These are phyloP conservation scores for Coryphaenoides rupestris DNA, from an alignment of 2,113 vertebrate species.

Conservation along the genomic window DNA sequence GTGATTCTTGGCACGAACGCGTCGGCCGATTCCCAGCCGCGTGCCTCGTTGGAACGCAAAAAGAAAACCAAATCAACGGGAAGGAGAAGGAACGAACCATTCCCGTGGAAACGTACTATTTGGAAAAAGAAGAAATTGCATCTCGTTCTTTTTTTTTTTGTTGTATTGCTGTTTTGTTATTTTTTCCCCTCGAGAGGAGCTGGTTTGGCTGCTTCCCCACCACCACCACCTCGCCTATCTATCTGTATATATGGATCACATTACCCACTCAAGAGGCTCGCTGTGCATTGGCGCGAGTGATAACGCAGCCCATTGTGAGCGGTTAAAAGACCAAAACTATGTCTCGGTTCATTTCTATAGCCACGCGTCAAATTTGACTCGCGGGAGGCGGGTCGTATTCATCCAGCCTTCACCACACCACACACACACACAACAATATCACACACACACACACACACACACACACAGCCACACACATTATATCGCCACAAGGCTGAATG, in stretches of 20 bases:
- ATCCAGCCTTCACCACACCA: background rate
- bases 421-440: background rate
- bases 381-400: constrained; percentile 21
- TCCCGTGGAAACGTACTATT: constrained; percentile 1
- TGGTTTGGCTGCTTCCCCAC: constrained; percentile 13
- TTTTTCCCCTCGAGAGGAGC: constrained; percentile 39
- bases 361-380: background rate
- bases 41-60: constrained; percentile 6
- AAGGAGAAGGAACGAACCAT: constrained; percentile 42
- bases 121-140: constrained; percentile 20
- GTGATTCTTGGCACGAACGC: constrained; percentile 35
- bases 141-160: constrained; percentile 34
- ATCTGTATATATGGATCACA: too few relatives aligned
- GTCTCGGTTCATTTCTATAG: constrained; percentile 13
- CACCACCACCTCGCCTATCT: too few relatives aligned
- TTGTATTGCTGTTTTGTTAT: too few relatives aligned
- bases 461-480: too few relatives aligned
- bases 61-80: constrained; percentile 54
- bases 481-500: too few relatives aligned
- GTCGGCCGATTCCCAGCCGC: constrained; percentile 1
- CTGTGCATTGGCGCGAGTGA: too few relatives aligned
- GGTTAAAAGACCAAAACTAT: too few relatives aligned
- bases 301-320: constrained; percentile 11
- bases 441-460: too few relatives aligned
- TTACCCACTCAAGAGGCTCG: too few relatives aligned